Percentiles rank a stretch among this genome's conserved stretches.
Evolutionary conservation across 2,113 vertebrate genomes (phyloP).

Genomic region (Triplophysa rosa): DNA sequence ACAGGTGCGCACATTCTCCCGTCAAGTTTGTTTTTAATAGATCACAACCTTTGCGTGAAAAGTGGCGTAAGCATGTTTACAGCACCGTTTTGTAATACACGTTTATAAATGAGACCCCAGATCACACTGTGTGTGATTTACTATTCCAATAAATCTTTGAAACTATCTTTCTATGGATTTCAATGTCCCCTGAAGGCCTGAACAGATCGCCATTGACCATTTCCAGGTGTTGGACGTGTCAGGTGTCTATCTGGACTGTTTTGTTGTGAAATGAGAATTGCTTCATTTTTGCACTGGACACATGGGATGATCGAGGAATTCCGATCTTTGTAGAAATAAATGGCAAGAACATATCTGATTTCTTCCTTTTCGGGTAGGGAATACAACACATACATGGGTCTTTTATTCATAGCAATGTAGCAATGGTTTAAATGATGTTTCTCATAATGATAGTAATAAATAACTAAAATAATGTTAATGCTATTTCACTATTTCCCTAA

Average conservation of each 20-base stretch:
- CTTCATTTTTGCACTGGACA: conserved; percentile 10
- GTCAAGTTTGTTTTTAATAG: too few relatives aligned
- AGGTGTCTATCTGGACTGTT: conserved; percentile 45
- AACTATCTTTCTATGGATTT: conserved; percentile 74
- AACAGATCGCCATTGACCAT: conserved; percentile 75
- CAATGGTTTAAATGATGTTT: not conserved
- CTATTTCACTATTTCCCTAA: not conserved
- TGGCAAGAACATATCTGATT: not conserved
- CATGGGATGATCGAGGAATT: not conserved
- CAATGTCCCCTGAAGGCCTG: conserved; percentile 67
- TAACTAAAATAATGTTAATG: not conserved
- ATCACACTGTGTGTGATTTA: conserved; percentile 66
- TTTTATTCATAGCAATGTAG: not conserved
- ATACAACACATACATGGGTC: not conserved
- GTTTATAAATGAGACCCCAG: conserved; percentile 43
- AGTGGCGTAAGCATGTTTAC: too few relatives aligned
- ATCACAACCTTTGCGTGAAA: too few relatives aligned
- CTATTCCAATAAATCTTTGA: conserved; percentile 75
- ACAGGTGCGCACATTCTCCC: too few relatives aligned
- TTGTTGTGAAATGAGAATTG: not conserved
- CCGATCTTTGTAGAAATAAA: conserved; percentile 5
- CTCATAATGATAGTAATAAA: not conserved
- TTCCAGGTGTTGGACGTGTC: conserved; percentile 71
- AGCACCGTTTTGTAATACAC: too few relatives aligned
- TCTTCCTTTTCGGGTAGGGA: not conserved